Percentiles rank a stretch among this genome's conserved stretches.
Conservation (phyloP, 2,113 vertebrate species). For the Myrmophylax atrothorax region DNA sequence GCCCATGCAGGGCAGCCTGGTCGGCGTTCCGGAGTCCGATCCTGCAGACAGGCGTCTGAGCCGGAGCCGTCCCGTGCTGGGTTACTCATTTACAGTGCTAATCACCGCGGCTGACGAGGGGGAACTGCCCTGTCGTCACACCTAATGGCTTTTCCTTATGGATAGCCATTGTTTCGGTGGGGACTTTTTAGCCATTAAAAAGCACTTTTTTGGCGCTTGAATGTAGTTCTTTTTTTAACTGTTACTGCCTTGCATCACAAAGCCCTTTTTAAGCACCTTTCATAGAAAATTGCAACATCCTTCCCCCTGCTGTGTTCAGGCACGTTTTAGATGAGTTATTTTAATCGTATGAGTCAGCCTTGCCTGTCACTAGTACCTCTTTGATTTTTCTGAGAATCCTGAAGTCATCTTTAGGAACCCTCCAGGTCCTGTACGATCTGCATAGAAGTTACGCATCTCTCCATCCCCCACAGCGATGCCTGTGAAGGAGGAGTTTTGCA, state of each 20-base stretch:
- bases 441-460: background rate
- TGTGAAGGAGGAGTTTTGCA: background rate
- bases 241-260: background rate
- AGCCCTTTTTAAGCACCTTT: background rate
- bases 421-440: background rate
- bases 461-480: background rate
- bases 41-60: background rate
- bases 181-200: background rate
- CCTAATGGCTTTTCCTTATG: constrained; percentile 40
- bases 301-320: constrained; percentile 18
- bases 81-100: background rate
- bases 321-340: constrained; percentile 24
- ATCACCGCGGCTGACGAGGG: background rate
- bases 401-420: background rate
- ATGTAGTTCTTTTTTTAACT: constrained; percentile 25
- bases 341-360: constrained; percentile 28
- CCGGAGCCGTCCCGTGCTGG: background rate
- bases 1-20: accelerated
- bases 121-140: background rate
- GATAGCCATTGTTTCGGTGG: constrained; percentile 7
- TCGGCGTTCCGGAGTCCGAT: background rate
- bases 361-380: background rate
- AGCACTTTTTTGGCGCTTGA: background rate
- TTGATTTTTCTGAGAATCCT: constrained; percentile 13
- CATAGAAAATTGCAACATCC: constrained; percentile 22